Evolutionary conservation across 2,113 vertebrate species (phyloP).

Genomic region (Pluvianellus socialis): DNA sequence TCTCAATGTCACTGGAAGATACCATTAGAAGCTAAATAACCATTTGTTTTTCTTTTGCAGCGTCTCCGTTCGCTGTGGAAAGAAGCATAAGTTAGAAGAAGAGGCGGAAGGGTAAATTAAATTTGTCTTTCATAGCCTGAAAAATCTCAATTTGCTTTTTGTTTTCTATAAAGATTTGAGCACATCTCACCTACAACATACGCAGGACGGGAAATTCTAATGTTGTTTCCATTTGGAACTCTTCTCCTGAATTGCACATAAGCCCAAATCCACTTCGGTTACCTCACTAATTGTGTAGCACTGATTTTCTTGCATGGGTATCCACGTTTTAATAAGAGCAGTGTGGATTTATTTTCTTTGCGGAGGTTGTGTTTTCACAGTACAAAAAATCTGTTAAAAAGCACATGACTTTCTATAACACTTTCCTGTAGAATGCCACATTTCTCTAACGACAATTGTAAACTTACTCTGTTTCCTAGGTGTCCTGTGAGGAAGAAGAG

Average conservation of each 20-base stretch:
- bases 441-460: neutral
- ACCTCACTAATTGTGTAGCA: neutral
- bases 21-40: neutral
- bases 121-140: neutral
- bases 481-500: slow-evolving; percentile 77
- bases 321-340: neutral
- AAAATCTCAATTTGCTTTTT: neutral
- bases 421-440: neutral
- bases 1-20: neutral
- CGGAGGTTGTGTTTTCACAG: neutral
- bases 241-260: neutral
- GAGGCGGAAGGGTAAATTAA: slow-evolving; percentile 74
- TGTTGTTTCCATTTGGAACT: neutral
- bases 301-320: neutral
- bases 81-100: slow-evolving; percentile 75
- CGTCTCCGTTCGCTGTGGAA: slow-evolving; percentile 49
- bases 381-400: neutral
- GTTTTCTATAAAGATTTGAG: neutral
- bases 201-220: neutral
- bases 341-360: neutral
- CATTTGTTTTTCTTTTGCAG: slow-evolving; percentile 34
- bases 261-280: neutral
- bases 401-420: rapidly evolving
- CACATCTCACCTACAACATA: neutral
- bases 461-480: slow-evolving; percentile 54